Conservation (phyloP, 2,888 invertebrate genomes). For the Acanthosoma haemorrhoidale region DNA sequence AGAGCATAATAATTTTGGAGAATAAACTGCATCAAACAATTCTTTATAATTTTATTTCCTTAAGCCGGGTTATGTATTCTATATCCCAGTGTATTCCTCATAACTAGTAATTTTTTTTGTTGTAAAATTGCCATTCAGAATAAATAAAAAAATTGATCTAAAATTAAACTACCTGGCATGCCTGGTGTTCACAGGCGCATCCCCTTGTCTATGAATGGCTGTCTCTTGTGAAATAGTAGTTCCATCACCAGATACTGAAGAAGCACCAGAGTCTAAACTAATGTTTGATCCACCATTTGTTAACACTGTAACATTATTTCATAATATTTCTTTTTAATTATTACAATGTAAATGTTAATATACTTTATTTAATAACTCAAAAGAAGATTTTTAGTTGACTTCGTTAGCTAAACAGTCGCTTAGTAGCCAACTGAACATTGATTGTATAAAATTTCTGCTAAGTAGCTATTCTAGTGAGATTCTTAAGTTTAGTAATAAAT, state of each 20-base stretch:
- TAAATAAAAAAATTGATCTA: not conserved
- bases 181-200: slow-evolving; percentile 35
- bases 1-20: too few relatives aligned
- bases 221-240: slow-evolving; percentile 57
- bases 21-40: too few relatives aligned
- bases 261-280: slow-evolving; percentile 67
- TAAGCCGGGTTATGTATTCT: too few relatives aligned
- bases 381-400: not conserved
- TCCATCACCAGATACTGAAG: slow-evolving; percentile 60
- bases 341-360: not conserved
- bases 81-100: too few relatives aligned
- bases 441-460: too few relatives aligned
- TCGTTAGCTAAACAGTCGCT: too few relatives aligned
- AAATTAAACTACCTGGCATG: slow-evolving; percentile 42
- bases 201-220: slow-evolving; percentile 51
- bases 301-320: slow-evolving; percentile 49
- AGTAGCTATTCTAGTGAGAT: too few relatives aligned
- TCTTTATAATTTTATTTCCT: too few relatives aligned
- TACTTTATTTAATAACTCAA: not conserved
- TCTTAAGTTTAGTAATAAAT: too few relatives aligned
- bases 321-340: not conserved
- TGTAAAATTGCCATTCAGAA: too few relatives aligned
- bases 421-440: too few relatives aligned
- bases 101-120: too few relatives aligned
- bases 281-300: slow-evolving; percentile 69